Evolutionary conservation across 2,888 invertebrate genomes (phyloP).

Genomic region (Idaea biselata): DNA sequence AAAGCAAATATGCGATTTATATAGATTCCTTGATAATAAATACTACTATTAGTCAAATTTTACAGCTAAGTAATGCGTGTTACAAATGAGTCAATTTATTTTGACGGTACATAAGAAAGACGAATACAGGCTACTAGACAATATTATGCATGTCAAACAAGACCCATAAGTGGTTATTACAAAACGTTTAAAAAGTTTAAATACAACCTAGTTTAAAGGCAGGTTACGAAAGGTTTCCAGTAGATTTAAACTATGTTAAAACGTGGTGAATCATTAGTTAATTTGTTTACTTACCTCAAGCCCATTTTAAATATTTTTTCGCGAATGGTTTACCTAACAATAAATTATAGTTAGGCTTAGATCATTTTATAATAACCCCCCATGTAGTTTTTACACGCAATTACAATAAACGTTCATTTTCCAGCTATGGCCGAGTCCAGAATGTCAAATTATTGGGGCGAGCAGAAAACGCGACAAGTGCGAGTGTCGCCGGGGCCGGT

Average conservation of each 20-base stretch:
- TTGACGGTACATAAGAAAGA: not conserved
- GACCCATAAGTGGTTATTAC: too few species aligned
- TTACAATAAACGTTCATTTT: conserved; percentile 46
- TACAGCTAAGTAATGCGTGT: not conserved
- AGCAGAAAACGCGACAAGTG: conserved; percentile 73
- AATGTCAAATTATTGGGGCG: conserved; percentile 94
- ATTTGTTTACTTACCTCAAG: too few species aligned
- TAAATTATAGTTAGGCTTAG: not conserved
- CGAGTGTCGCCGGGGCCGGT: conserved; percentile 72
- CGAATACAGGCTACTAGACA: too few species aligned
- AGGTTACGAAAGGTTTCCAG: too few species aligned
- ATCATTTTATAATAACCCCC: not conserved
- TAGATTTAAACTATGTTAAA: too few species aligned
- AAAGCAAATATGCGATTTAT: not conserved
- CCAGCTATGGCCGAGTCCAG: conserved; percentile 98
- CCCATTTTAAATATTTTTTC: too few species aligned
- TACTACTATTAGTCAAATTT: not conserved
- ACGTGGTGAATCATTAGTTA: too few species aligned
- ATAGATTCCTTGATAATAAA: not conserved
- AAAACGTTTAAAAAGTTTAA: too few species aligned
- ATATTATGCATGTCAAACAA: too few species aligned
- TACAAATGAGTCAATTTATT: not conserved
- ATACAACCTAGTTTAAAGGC: too few species aligned
- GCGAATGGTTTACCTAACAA: too few species aligned
- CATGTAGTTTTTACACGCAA: too few species aligned